Percentiles rank a stretch among this genome's conserved stretches.
phyloP scores from a whole-genome alignment of 2,797 vertebrate genomes.

The Todus mexicanus region DNA sequence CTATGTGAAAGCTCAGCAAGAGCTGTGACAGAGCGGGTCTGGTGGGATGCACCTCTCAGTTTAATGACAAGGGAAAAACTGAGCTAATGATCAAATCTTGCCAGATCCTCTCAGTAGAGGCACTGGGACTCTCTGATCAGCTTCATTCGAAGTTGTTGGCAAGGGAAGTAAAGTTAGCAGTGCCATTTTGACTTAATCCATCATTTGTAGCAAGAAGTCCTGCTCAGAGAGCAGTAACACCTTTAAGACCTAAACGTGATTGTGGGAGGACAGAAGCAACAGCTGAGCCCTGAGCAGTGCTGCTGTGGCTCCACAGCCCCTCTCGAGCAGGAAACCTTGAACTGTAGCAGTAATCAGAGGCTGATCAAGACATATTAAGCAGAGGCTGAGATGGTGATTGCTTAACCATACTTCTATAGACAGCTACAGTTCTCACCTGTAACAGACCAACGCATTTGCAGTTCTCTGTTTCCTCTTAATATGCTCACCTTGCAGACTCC shows the following conservation, averaged over 20 bases:
- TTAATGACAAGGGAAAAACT: not conserved
- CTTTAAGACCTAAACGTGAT: not conserved
- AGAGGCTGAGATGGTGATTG: not conserved
- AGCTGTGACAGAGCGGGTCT: not conserved
- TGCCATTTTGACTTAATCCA: not conserved
- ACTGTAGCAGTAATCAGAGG: not conserved
- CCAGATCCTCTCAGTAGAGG: not conserved
- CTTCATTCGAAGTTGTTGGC: not conserved
- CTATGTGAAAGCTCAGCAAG: not conserved
- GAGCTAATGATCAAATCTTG: conserved; percentile 20
- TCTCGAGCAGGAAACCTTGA: not conserved
- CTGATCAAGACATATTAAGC: not conserved
- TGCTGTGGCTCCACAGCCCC: not conserved
- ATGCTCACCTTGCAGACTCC: not conserved
- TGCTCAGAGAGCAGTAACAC: not conserved
- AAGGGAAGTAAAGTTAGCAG: not conserved
- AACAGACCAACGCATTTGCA: not conserved
- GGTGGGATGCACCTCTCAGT: not conserved
- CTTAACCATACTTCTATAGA: not conserved
- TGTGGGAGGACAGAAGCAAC: not conserved
- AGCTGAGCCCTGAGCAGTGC: not conserved
- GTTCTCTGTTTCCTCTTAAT: not conserved
- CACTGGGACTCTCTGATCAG: not conserved
- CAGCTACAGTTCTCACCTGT: not conserved
- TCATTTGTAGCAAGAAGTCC: not conserved